These are phyloP conservation scores for Halcyon senegalensis DNA, from an alignment of 2,113 vertebrate species.

Conservation along the genomic window DNA sequence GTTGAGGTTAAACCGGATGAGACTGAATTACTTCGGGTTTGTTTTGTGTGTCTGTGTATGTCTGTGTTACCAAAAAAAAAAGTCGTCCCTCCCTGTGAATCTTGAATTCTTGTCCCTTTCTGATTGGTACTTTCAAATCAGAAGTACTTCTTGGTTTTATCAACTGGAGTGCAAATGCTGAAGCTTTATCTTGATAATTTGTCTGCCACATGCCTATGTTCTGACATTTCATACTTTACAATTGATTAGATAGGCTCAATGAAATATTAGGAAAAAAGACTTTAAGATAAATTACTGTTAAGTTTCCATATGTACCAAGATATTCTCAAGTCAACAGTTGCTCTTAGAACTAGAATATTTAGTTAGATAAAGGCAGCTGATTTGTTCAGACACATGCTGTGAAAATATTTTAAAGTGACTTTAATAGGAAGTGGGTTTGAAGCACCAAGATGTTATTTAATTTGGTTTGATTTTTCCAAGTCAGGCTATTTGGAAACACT, in stretches of 20 bases:
- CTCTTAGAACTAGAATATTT: background rate
- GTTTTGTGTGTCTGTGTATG: background rate
- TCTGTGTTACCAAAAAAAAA: background rate
- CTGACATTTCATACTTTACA: background rate
- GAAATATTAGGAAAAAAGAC: background rate
- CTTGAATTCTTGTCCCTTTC: background rate
- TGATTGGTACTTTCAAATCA: background rate
- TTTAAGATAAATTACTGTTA: background rate
- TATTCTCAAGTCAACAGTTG: background rate
- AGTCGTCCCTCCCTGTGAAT: background rate
- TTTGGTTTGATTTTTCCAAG: background rate
- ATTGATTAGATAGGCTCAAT: background rate
- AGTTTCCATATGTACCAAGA: background rate
- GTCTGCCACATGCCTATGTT: background rate
- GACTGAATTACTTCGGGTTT: constrained; percentile 49
- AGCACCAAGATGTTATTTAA: background rate
- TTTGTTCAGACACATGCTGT: background rate
- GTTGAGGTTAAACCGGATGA: constrained; percentile 70
- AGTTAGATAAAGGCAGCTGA: background rate
- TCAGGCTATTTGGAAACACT: background rate
- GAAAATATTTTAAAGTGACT: background rate
- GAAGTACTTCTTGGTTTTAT: background rate
- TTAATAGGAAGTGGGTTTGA: background rate
- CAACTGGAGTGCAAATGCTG: background rate
- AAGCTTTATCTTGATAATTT: background rate